Evolutionary conservation across 2,888 invertebrate species (phyloP).

Genomic region (Cantharis rufa): DNA sequence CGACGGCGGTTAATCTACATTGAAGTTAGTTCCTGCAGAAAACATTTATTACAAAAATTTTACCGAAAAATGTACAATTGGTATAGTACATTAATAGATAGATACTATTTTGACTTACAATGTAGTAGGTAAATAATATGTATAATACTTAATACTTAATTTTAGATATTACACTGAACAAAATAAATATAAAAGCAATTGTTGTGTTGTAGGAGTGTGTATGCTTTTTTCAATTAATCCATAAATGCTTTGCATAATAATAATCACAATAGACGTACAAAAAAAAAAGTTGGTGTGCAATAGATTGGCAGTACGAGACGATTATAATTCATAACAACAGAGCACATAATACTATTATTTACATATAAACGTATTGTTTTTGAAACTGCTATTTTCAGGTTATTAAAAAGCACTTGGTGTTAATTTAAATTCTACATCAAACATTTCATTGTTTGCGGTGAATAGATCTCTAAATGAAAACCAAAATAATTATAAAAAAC

Average conservation of each 20-base stretch:
- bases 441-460: conserved; percentile 46
- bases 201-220: not conserved
- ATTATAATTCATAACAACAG: conserved; percentile 30
- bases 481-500: conserved; percentile 1
- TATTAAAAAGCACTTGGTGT: conserved; percentile 48
- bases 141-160: not conserved
- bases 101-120: too few species aligned
- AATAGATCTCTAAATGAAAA: conserved; percentile 41
- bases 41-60: too few species aligned
- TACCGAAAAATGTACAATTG: too few species aligned
- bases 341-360: conserved; percentile 13
- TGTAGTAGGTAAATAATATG: too few species aligned
- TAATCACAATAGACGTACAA: not conserved
- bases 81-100: too few species aligned
- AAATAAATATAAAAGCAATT: not conserved
- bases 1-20: too few species aligned
- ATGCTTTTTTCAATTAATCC: not conserved
- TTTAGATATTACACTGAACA: not conserved
- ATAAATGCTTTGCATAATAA: not conserved
- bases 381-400: conserved; percentile 38
- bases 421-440: conserved; percentile 45
- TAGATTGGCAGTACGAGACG: conserved; percentile 5
- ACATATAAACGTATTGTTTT: conserved; percentile 39
- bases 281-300: not conserved
- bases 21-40: too few species aligned